Evolutionary conservation across 2,113 vertebrate genomes (phyloP).

Genomic region (Raphicerus campestris): DNA sequence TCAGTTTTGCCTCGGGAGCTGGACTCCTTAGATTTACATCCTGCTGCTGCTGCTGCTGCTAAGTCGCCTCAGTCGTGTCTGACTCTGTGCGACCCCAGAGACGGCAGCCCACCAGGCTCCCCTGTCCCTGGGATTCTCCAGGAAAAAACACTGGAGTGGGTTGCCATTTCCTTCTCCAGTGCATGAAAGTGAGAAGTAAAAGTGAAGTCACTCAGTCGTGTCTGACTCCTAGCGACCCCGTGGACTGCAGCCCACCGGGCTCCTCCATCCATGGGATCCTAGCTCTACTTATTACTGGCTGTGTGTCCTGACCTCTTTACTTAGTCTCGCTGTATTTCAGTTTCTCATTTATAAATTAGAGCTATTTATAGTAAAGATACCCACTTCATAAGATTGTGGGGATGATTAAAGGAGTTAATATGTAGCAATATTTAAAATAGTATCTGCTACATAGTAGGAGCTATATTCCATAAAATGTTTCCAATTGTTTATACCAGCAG

Average conservation of each 20-base stretch:
- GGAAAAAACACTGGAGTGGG: no score
- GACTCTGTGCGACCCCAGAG: no score
- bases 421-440: neutral
- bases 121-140: no score
- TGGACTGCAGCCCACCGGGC: no score
- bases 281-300: neutral
- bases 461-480: neutral
- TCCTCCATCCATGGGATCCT: neutral
- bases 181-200: no score
- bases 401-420: neutral
- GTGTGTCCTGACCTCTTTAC: neutral
- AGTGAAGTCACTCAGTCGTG: no score
- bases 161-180: no score
- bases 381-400: neutral
- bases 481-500: neutral
- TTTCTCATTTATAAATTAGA: conserved; percentile 15
- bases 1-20: neutral
- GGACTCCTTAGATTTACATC: neutral
- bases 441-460: neutral
- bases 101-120: no score
- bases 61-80: no score
- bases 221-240: no score
- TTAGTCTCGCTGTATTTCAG: neutral
- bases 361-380: neutral
- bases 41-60: no score